Conservation (phyloP, 2,888 invertebrate species). For the Peribatodes rhomboidaria region DNA sequence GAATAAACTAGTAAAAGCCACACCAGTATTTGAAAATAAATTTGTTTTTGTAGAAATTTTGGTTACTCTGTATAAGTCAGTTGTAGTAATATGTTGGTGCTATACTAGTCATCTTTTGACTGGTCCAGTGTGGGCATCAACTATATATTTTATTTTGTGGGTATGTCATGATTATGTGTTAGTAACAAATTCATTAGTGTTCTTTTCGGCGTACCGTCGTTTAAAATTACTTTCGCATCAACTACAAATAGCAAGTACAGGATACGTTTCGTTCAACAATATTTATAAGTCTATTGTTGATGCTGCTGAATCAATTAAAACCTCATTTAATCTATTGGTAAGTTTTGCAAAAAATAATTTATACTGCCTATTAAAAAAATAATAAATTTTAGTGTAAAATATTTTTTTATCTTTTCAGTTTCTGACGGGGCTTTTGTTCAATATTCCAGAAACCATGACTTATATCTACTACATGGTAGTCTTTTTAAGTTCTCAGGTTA, state of each 20-base stretch:
- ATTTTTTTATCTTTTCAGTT: neutral
- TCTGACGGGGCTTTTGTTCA: neutral
- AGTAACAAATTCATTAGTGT: constrained; percentile 2
- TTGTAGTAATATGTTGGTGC: neutral
- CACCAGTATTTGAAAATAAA: neutral
- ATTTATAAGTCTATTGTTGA: constrained; percentile 16
- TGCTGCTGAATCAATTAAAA: constrained; percentile 9
- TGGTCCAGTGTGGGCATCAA: neutral
- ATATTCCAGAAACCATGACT: constrained; percentile 7
- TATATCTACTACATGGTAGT: neutral
- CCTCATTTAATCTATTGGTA: constrained; percentile 11
- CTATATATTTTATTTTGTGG: neutral
- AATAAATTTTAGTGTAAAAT: neutral
- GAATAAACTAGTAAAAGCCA: neutral
- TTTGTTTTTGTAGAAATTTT: neutral
- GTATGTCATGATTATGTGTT: constrained; percentile 1
- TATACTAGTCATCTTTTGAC: too few species aligned
- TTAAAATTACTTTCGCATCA: neutral
- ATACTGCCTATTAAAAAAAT: neutral
- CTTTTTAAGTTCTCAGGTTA: neutral
- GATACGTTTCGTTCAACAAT: neutral
- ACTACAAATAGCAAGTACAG: neutral
- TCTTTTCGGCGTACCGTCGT: neutral
- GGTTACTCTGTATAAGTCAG: neutral
- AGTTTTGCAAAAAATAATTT: neutral